A percentile compares a stretch with the other conserved stretches of the same genome.
Conservation (phyloP, 2,113 vertebrate species). For the Varanus salvator region DNA sequence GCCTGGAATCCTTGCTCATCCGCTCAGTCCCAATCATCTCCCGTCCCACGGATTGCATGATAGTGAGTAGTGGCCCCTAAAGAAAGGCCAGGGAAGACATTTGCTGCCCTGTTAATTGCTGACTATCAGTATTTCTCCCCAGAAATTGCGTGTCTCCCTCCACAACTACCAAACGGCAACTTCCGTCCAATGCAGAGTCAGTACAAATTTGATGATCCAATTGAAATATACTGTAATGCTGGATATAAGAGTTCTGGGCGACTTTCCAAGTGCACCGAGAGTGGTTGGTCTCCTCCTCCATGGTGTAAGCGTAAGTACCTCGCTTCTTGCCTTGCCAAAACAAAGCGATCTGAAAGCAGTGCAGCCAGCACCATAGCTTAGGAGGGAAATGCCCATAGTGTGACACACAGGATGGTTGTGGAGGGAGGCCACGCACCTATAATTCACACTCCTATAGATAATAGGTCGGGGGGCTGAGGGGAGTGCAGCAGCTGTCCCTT, state of each 20-base stretch:
- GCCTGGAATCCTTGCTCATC: background rate
- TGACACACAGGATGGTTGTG: background rate
- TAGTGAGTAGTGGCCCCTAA: too few relatives aligned
- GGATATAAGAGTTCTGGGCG: background rate
- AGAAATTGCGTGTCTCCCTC: constrained; percentile 68
- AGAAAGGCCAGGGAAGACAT: background rate
- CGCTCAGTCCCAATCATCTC: too few relatives aligned
- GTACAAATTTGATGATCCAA: constrained; percentile 20
- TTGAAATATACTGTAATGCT: constrained; percentile 34
- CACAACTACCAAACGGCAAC: constrained; percentile 56
- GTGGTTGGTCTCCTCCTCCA: constrained; percentile 70
- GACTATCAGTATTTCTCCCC: constrained; percentile 23
- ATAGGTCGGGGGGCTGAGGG: background rate
- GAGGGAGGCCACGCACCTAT: background rate
- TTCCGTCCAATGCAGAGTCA: constrained; percentile 33
- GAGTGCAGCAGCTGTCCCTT: background rate
- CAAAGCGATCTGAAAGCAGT: too few relatives aligned
- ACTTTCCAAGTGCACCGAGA: constrained; percentile 53
- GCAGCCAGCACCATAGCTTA: background rate
- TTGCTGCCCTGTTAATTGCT: background rate
- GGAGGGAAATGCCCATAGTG: background rate
- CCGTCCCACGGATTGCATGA: too few relatives aligned
- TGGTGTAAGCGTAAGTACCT: constrained; percentile 69
- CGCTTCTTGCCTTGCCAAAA: background rate
- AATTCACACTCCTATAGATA: background rate